Evolutionary conservation across 2,113 vertebrate genomes (phyloP), one percentile per base, ranked within the genome.

Genomic region (Tauraco erythrolophus): DNA sequence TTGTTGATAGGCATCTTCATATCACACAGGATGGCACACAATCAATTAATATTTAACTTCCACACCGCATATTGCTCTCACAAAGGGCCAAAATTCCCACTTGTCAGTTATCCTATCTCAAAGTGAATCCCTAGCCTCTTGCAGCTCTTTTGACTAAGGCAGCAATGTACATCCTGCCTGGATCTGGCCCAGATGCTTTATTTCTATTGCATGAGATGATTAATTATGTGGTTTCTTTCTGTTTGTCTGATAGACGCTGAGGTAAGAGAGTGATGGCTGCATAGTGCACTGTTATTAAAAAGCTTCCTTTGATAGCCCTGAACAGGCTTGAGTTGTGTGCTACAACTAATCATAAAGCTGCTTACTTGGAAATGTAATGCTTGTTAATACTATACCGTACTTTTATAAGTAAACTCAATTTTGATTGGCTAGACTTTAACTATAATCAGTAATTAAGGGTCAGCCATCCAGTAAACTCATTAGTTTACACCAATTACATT

Each of bases 401-500:
- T 98, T 98, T 96, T 96, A 95, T 93, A 98, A 98, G 98, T 98
- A 98, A 98, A 98, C 97, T 86, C 61, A 92, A 96, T 96, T 97
- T 98, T 98, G 97, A 98, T 98, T 98, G 98, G 98, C 94, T 98
- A 94, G 97, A 96, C 93, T 97, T 98, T 98, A 98, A 98, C 98
- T 98, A 98, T 98, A 98, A 98, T 98, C 98, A 98, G 98, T 98
- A 98, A 98, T 98, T 98, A 98, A 98, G 97, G 97, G 98, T 98
- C 96, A 98, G 98, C 98, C 98, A 97, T 97, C 96, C 96, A 98
- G 98, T 98, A 98, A 98, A 98, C 98, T 98, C 97, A 97, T 98
- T 98, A 98, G 98, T 98, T 98, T 98, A 98, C 98, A 98, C 98
- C 98, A 98, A 98, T 98, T 98, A 98, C 97, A 97, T 98, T 98